These are phyloP conservation scores for Synergus umbraculus DNA, from an alignment of 2,888 invertebrate genomes.

Conservation along the genomic window DNA sequence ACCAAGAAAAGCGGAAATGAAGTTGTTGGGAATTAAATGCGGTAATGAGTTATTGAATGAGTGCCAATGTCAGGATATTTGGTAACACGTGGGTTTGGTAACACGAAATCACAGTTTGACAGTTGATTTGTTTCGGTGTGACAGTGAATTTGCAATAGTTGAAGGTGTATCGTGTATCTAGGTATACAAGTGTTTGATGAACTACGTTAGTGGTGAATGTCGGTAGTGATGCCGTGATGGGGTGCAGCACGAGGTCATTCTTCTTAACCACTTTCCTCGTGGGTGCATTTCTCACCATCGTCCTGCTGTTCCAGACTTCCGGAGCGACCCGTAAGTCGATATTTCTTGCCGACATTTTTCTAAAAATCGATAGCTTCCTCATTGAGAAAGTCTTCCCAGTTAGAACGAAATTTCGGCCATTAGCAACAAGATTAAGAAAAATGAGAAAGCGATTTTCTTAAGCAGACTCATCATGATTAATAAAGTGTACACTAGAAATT, in stretches of 20 bases:
- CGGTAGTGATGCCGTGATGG: conserved; percentile 60
- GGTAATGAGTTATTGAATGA: background rate
- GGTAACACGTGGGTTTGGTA: conserved; percentile 18
- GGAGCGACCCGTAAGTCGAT: conserved; percentile 57
- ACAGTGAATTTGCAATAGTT: conserved; percentile 28
- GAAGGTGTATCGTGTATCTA: background rate
- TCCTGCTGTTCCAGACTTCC: conserved; percentile 56
- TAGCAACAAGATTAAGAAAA: background rate
- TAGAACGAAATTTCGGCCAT: conserved; percentile 5
- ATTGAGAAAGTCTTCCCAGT: conserved; percentile 27
- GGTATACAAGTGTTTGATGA: conserved; percentile 35
- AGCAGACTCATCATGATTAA: background rate
- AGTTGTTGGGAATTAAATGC: conserved; percentile 7
- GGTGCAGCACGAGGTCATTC: conserved; percentile 59
- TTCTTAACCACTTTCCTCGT: conserved; percentile 57
- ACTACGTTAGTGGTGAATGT: conserved; percentile 50
- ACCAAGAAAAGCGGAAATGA: background rate
- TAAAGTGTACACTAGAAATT: background rate
- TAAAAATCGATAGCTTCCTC: conserved; percentile 30
- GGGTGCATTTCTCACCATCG: conserved; percentile 55
- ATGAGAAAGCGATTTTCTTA: background rate
- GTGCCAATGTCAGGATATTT: conserved; percentile 14
- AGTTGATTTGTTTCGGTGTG: conserved; percentile 22
- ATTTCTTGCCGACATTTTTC: conserved; percentile 22
- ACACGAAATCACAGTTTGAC: conserved; percentile 12